Conservation (phyloP, 2,113 vertebrate species). For the Acinonyx jubatus region DNA sequence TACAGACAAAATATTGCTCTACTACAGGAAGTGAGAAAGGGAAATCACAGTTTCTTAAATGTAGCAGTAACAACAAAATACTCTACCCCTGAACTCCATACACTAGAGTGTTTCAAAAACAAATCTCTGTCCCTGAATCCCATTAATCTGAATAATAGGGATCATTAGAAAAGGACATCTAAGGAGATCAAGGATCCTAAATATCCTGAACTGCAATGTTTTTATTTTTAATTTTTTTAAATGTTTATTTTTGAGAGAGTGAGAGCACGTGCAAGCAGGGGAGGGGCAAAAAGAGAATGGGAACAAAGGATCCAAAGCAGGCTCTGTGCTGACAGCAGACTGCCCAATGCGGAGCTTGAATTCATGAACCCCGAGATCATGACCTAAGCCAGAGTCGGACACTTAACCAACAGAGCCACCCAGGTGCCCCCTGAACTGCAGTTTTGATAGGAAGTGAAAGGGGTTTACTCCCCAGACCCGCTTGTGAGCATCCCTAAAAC, state of each 20-base stretch:
- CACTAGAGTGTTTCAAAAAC: background rate
- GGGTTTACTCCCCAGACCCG: background rate
- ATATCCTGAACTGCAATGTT: background rate
- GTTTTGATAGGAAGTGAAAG: conserved; percentile 4
- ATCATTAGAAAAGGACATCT: background rate
- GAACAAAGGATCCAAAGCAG: no score
- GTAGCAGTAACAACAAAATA: background rate
- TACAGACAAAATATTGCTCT: background rate
- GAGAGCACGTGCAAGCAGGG: no score
- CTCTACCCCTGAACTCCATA: background rate
- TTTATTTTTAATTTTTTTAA: no score
- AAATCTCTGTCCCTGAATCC: background rate
- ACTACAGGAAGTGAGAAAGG: background rate
- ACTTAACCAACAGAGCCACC: no score
- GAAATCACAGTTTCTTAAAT: background rate
- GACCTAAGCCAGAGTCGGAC: no score
- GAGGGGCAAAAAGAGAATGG: no score
- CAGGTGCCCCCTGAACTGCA: background rate
- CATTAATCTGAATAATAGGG: background rate
- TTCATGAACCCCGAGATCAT: no score
- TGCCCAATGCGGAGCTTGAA: no score
- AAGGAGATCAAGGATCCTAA: background rate
- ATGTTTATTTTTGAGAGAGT: no score
- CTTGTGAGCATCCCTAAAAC: background rate
- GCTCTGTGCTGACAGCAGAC: no score